Evolutionary conservation across 2,797 vertebrate genomes (phyloP), one percentile per base, ranked within the genome.

Genomic region (Neosalanx taihuensis): DNA sequence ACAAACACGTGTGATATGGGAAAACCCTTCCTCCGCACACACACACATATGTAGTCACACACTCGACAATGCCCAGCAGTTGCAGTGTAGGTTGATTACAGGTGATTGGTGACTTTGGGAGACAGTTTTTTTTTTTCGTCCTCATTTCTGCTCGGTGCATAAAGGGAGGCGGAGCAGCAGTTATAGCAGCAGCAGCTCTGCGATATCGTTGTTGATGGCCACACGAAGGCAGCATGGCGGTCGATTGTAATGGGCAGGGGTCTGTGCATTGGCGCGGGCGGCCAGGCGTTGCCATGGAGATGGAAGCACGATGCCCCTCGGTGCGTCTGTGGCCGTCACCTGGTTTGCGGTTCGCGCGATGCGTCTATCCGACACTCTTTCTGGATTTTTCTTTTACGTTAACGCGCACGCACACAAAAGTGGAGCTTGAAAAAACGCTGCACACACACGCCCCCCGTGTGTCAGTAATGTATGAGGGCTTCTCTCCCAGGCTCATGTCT

Each of bases 271-370:
- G 61, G 74, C 69, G 59, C 72, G n/a, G 61, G 18, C 57, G 56
- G 68, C 53, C 6, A 59, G 72, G 64, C 3, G 72, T 76, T 72
- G 31, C 76, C 20, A 31, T 70, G 78, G 81, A 29, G 53, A 83
- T 63, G 0, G 66, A 72, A 46, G 67, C 70, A 67, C 71, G 29
- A 46, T 59, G 68, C 57, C 6, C 3, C 61, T 59, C 35, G 6
- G 15, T 23, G 35, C 37, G 1, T 20, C 29, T 57, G 63, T 5
- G 30, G 68, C n/a, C 10, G 33, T 56, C 56, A 66, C 67, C 41
- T 46, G 69, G 69, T 35, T 35, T 10, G 18, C 18, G 57, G 20
- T 10, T 10, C 6, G 6, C 12, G 53, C 6, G 29, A 30, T 5
- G 6, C 61, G 2, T 35, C 61, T 63, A 30, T 13, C 61, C 7